phyloP scores from a whole-genome alignment of 1,140 invertebrate genomes.

The Bombus consobrinus region DNA sequence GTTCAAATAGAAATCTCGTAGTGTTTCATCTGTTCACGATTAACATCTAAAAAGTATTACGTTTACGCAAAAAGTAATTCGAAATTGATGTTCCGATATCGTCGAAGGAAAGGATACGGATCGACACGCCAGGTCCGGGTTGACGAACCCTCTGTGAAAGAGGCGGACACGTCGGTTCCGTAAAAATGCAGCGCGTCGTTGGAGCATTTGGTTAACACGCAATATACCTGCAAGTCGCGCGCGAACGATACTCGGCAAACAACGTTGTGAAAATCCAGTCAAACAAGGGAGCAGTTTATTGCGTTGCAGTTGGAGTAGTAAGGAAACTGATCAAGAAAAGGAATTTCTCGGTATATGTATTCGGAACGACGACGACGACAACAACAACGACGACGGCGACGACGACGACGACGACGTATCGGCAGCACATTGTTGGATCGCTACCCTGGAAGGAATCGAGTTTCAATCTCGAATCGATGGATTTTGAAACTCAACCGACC shows the following conservation, averaged over 20 bases:
- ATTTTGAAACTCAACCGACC: not conserved
- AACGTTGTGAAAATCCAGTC: not conserved
- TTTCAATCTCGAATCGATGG: not conserved
- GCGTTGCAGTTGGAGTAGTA: not conserved
- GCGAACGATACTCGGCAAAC: not conserved
- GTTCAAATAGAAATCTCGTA: not conserved
- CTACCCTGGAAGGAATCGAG: not conserved
- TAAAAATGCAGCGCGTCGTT: constrained; percentile 37
- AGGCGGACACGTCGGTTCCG: constrained; percentile 21
- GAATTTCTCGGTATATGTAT: not conserved
- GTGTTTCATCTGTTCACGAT: not conserved
- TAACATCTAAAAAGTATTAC: not conserved
- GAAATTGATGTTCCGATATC: not conserved
- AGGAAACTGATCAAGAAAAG: not conserved
- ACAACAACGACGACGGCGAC: too few relatives aligned
- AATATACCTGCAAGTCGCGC: not conserved
- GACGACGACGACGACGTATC: not conserved
- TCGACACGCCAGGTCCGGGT: constrained; percentile 16
- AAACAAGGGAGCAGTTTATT: not conserved
- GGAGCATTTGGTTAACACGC: constrained; percentile 14
- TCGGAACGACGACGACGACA: not conserved
- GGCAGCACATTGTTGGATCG: not conserved
- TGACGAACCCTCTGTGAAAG: constrained; percentile 35
- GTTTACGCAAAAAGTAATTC: not conserved
- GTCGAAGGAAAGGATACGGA: not conserved